Evolutionary conservation across 2,888 invertebrate species (phyloP), one percentile per base, ranked within the genome.

Genomic region (Onchidella celtica): DNA sequence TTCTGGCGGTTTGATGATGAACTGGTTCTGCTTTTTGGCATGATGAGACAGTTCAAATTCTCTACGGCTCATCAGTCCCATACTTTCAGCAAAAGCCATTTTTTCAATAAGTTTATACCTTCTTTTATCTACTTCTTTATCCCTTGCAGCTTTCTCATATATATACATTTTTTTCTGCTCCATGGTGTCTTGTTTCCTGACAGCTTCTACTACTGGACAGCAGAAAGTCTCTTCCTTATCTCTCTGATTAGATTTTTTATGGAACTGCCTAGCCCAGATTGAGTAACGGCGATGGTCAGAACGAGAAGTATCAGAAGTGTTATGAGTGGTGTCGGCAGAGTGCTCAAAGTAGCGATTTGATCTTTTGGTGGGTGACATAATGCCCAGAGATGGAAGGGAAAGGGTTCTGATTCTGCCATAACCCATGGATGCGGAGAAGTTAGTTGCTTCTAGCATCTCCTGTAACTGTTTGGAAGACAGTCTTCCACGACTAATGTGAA

Each of bases 31-130:
- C 55, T 55, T 40, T 27, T 34, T 38, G 11, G 65, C 72, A 65
- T 81, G 81, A 32, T 34, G 68, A 17, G 81, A 81, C 14, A 70
- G 61, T n/a, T 76, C 76, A 72, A 70, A 76, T 24, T 81, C 81
- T 14, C 63, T 61, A 34, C 72, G 65, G 3, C 27, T 47, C 81
- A 76, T 70, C 24, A 81, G 34, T 14, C 76, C 81, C 55, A 76
- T 61, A 1, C n/a, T 36, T 68, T 70, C 70, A 14, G 65, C 61
- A 74, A 75, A 74, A 17, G n/a, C 79, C 24, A 75, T 59, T 32
- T 83, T 81, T 29, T 78, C 66, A 17, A 63, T 74, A 14, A 68
- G 34, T 27, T 57, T 72, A 29, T 79, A 4, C 27, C 66, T 74
- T 17, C 75, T 74, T 17, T 73, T 68, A 59, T 57, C 36, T 2